phyloP scores from a whole-genome alignment of 2,113 vertebrate genomes.

The Oreocharis arfaki region DNA sequence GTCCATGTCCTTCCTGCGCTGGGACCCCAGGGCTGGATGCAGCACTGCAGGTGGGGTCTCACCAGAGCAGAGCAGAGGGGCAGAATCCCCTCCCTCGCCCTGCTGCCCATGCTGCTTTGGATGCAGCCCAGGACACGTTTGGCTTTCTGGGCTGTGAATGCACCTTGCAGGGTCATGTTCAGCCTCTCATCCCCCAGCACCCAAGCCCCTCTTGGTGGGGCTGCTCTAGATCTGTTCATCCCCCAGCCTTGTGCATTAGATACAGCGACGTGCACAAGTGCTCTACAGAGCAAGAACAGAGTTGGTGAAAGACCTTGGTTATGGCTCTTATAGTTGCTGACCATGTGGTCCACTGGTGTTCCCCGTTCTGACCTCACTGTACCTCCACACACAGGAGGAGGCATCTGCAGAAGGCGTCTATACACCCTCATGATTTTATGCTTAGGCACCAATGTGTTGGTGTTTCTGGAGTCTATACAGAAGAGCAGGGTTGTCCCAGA shows the following conservation, averaged over 20 bases:
- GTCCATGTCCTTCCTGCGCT: neutral
- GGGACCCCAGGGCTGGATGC: neutral
- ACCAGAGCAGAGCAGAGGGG: neutral
- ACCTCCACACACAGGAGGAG: neutral
- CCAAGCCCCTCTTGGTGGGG: neutral
- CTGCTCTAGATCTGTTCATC: neutral
- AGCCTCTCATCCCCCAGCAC: neutral
- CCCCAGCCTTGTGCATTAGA: neutral
- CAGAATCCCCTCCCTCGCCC: fast-evolving
- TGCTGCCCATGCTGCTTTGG: fast-evolving
- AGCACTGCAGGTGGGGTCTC: neutral
- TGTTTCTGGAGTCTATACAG: neutral
- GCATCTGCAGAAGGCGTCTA: neutral
- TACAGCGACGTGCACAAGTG: neutral
- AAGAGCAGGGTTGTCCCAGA: neutral
- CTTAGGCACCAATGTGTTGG: neutral
- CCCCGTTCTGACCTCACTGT: neutral
- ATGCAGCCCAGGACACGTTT: neutral
- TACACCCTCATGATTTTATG: neutral
- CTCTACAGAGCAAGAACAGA: neutral
- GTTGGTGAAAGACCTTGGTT: neutral
- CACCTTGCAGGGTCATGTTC: fast-evolving
- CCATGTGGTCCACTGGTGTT: neutral
- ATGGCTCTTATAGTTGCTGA: neutral
- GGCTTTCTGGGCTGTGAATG: neutral